Conservation (phyloP, 2,797 vertebrate species). For the Dallia pectoralis region DNA sequence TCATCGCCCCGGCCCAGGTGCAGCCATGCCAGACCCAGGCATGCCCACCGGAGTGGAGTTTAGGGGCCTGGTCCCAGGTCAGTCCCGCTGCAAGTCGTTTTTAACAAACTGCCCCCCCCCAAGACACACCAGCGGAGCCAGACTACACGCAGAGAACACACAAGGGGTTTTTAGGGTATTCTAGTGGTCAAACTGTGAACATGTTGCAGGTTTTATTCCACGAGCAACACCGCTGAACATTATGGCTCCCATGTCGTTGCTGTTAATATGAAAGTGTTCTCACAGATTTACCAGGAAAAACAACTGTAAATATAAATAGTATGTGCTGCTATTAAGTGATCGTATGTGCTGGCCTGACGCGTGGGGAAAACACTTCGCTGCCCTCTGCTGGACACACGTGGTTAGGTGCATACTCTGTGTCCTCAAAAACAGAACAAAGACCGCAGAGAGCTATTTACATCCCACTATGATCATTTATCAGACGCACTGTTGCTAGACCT, state of each 20-base stretch:
- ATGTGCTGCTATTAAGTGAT: neutral
- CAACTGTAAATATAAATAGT: neutral
- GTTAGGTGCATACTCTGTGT: neutral
- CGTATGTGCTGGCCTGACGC: neutral
- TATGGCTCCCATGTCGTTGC: too few species aligned
- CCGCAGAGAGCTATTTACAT: neutral
- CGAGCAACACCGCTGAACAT: too few species aligned
- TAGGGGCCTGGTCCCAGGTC: constrained; percentile 90
- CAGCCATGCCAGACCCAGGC: constrained; percentile 83
- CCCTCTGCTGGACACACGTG: constrained; percentile 66
- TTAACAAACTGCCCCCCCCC: too few species aligned
- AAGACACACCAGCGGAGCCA: neutral
- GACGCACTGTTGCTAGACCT: neutral
- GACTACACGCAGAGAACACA: neutral
- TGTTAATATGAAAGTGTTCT: too few species aligned
- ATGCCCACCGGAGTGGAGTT: constrained; percentile 89
- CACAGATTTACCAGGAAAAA: too few species aligned
- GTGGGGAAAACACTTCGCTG: constrained; percentile 53
- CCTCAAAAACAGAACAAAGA: neutral
- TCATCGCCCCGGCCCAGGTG: constrained; percentile 80
- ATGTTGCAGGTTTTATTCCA: too few species aligned
- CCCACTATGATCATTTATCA: neutral
- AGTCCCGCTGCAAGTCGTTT: constrained; percentile 4
- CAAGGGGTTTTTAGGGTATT: neutral
- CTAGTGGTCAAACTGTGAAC: too few species aligned